A percentile compares a stretch with the other conserved stretches of the same genome.
Evolutionary conservation across 1,140 invertebrate species (phyloP).

Genomic region (Delia radicum): DNA sequence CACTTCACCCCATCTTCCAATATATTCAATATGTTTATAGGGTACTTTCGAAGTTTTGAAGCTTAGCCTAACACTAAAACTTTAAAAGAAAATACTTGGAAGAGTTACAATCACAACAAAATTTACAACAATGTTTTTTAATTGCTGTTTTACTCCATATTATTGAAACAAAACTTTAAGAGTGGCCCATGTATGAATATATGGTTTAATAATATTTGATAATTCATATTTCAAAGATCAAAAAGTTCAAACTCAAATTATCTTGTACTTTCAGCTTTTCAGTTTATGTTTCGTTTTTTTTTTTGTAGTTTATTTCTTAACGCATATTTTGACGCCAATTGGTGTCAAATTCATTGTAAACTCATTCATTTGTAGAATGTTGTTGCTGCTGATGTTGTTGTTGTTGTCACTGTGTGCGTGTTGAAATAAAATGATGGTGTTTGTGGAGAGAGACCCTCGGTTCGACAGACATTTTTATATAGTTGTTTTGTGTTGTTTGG

Average conservation of each 20-base stretch:
- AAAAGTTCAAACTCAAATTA: neutral
- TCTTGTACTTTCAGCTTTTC: neutral
- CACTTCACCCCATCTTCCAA: no score
- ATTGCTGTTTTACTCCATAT: no score
- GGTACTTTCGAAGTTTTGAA: no score
- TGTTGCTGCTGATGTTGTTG: neutral
- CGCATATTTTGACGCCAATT: neutral
- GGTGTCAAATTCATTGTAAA: slow-evolving; percentile 1
- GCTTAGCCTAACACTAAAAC: no score
- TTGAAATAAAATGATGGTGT: neutral
- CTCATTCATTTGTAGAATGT: neutral
- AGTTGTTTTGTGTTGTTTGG: neutral
- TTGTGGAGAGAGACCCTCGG: no score
- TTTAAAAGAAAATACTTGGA: no score
- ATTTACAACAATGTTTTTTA: no score
- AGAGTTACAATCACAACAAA: no score
- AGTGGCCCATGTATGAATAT: no score
- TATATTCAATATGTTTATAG: no score
- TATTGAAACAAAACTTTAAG: no score
- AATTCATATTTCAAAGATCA: neutral
- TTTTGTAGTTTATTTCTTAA: neutral
- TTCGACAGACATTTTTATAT: slow-evolving; percentile 1
- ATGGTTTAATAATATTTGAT: no score
- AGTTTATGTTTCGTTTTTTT: neutral
- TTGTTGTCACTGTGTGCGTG: neutral